Percentiles rank a stretch among this genome's conserved stretches.
Conservation (phyloP, 2,113 vertebrate genomes). For the Lepus timidus region DNA sequence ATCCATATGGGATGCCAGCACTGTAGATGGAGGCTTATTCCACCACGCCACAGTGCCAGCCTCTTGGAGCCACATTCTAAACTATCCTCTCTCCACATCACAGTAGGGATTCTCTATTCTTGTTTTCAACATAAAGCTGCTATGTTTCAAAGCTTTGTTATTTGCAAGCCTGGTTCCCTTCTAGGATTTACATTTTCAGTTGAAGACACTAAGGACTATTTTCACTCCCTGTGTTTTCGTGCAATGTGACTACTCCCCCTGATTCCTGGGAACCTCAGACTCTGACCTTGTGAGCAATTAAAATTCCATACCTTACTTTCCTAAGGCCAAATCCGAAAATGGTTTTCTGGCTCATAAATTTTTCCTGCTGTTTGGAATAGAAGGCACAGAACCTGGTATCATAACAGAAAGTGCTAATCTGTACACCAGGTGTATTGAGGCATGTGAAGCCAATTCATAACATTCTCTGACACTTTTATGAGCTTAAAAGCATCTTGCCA, state of each 20-base stretch:
- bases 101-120: not conserved
- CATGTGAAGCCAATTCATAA: slow-evolving; percentile 68
- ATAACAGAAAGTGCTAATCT: slow-evolving; percentile 75
- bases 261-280: slow-evolving; percentile 17
- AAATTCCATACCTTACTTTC: slow-evolving; percentile 62
- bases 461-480: slow-evolving; percentile 72
- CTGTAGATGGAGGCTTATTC: too few relatives aligned
- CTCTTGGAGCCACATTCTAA: slow-evolving; percentile 13
- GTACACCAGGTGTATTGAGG: slow-evolving; percentile 42
- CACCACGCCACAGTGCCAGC: too few relatives aligned
- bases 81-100: not conserved
- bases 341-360: slow-evolving; percentile 73
- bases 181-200: slow-evolving; percentile 22
- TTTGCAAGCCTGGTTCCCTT: not conserved
- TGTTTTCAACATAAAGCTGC: not conserved
- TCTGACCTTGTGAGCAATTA: slow-evolving; percentile 38
- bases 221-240: not conserved
- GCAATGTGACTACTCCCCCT: not conserved
- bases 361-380: slow-evolving; percentile 67
- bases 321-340: slow-evolving; percentile 67
- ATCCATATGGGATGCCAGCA: too few relatives aligned
- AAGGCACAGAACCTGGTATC: slow-evolving; percentile 49
- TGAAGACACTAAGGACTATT: slow-evolving; percentile 50
- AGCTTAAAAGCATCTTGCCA: slow-evolving; percentile 72
- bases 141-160: slow-evolving; percentile 38